Evolutionary conservation across 2,797 vertebrate genomes (phyloP), one percentile per base, ranked within the genome.

Genomic region (Vultur gryphus): DNA sequence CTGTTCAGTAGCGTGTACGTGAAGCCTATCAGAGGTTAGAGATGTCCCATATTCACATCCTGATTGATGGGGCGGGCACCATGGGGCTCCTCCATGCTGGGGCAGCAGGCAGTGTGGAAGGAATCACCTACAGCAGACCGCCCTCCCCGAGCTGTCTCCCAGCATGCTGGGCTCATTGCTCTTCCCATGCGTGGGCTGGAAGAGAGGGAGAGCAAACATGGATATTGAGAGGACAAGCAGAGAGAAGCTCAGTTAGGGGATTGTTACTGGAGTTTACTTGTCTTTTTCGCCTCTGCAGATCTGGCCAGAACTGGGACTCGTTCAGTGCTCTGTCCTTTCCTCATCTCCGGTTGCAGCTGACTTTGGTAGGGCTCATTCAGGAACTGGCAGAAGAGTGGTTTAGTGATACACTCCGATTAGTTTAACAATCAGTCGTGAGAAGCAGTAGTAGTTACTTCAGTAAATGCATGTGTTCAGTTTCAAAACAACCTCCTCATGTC

Each of bases 1-100:
- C 25, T 73, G 18, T 46, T 91, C 23, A 28, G 41, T 28, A n/a
- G 52, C 0, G 0, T 18, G 18, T 70, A 11, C 0, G 0, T 43
- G 72, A 89, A 46, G 44, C 37, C 52, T 35, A 0, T 41, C 31
- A 77, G 79, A 77, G 54, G 19, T 73, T 69, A 46, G 41, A 71
- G 66, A 14, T 46, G 61, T 14, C 18, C 48, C 29, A 16, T 6
- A 15, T 54, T 89, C 54, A 33, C 11, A 18, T 35, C 44, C 24
- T n/a, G 51, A 51, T 49, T 39, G n/a, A 54, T 24, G 25, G 28
- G 17, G 18, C 0, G 5, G 25, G 39, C 37, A 12, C 43, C 1
- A 0, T 14, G 25, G 21, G 23, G 16, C 67, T 46, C 43, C 49
- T 61, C 11, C 1, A 1, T 1, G 1, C 48, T 48, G 64, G 39